A percentile compares a stretch with the other conserved stretches of the same genome.
These are phyloP conservation scores for Gymnoscopelus microlampas DNA, from an alignment of 2,797 vertebrate species.

Conservation along the genomic window DNA sequence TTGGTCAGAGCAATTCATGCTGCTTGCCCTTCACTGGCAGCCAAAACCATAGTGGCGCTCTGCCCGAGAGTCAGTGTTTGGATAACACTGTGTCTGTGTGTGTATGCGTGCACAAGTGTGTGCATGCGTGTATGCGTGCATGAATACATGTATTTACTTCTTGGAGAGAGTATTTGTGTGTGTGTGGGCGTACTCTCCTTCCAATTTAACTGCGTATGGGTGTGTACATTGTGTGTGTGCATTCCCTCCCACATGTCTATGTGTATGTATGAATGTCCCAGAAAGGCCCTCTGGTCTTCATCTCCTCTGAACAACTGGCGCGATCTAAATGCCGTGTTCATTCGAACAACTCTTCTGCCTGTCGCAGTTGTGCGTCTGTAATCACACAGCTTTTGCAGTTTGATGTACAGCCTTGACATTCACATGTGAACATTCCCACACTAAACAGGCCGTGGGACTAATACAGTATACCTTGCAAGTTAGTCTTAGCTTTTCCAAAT, in stretches of 20 bases:
- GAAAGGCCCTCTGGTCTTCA: conserved; percentile 47
- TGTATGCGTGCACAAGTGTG: conserved; percentile 21
- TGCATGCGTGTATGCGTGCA: conserved; percentile 8
- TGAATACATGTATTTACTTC: neutral
- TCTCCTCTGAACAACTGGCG: conserved; percentile 51
- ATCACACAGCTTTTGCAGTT: conserved; percentile 23
- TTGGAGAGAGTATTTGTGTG: conserved; percentile 23
- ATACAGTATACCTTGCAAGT: conserved; percentile 5
- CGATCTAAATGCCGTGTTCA: conserved; percentile 39
- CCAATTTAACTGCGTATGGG: conserved; percentile 45
- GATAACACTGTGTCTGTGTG: conserved; percentile 62
- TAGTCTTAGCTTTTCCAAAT: neutral
- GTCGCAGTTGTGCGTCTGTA: conserved; percentile 14
- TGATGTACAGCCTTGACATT: conserved; percentile 35
- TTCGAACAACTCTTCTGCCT: conserved; percentile 12
- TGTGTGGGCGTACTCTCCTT: conserved; percentile 27
- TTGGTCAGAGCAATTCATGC: conserved; percentile 82
- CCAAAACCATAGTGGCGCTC: conserved; percentile 73
- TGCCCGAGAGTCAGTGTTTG: conserved; percentile 76
- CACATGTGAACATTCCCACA: conserved; percentile 36
- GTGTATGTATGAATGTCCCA: conserved; percentile 46
- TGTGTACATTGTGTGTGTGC: conserved; percentile 44
- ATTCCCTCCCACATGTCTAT: conserved; percentile 50
- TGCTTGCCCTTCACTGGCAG: conserved; percentile 82
- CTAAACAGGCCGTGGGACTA: neutral